Evolutionary conservation across 2,113 vertebrate genomes (phyloP).

Genomic region (Bos indicus): DNA sequence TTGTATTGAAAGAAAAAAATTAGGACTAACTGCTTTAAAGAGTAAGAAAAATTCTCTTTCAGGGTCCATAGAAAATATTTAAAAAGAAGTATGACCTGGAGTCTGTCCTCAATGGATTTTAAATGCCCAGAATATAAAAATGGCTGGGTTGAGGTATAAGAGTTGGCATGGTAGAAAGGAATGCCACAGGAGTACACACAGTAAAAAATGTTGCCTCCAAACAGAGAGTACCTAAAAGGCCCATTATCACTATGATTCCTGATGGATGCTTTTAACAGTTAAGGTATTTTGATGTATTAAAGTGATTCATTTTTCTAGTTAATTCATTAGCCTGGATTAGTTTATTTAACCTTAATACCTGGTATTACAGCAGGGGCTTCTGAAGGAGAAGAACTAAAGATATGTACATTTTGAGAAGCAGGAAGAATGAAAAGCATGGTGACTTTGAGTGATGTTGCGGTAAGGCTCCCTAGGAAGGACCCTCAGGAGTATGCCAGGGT

Average conservation of each 20-base stretch:
- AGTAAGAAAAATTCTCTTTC: not conserved
- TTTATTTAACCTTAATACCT: constrained; percentile 19
- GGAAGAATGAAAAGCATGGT: not conserved
- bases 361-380: not conserved
- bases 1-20: not conserved
- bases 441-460: not conserved
- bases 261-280: not conserved
- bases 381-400: not conserved
- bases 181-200: not conserved
- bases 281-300: not conserved
- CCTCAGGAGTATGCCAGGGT: not conserved
- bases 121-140: not conserved
- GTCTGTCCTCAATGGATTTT: not conserved
- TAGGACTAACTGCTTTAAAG: not conserved
- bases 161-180: not conserved
- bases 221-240: not conserved
- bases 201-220: not conserved
- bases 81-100: not conserved
- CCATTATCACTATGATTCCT: not conserved
- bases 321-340: not conserved
- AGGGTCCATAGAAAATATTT: not conserved
- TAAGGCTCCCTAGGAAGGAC: not conserved
- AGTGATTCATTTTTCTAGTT: not conserved
- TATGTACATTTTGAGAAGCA: not conserved
- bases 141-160: not conserved